Evolutionary conservation across 2,797 vertebrate genomes (phyloP).

Genomic region (Sebastes hopkinsi): DNA sequence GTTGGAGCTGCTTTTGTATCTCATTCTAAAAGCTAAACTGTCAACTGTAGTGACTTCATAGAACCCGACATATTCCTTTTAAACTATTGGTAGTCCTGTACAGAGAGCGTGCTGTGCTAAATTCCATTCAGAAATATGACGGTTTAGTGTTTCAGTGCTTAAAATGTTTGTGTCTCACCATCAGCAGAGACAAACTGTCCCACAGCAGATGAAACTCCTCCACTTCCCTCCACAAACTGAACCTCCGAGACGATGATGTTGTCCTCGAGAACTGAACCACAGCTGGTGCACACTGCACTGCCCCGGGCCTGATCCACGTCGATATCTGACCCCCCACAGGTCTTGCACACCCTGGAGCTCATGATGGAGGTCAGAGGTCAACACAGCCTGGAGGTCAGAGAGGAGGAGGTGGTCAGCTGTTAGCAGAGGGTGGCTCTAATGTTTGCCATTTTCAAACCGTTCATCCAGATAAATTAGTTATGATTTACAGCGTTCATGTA

Average conservation of each 20-base stretch:
- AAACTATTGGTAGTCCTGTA: background rate
- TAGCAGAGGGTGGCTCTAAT: background rate
- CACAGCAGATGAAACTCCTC: slow-evolving; percentile 92
- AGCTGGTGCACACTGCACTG: slow-evolving; percentile 93
- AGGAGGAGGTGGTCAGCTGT: background rate
- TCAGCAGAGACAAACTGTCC: slow-evolving; percentile 96
- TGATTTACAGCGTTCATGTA: background rate
- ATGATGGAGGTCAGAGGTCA: slow-evolving; percentile 68
- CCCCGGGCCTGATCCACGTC: slow-evolving; percentile 94
- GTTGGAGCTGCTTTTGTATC: background rate
- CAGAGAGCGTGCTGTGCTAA: background rate
- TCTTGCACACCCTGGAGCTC: slow-evolving; percentile 89
- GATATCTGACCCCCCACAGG: slow-evolving; percentile 91
- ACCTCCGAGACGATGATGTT: slow-evolving; percentile 98
- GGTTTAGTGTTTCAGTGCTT: no score
- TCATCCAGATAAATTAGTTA: background rate
- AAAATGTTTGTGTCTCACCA: slow-evolving; percentile 75
- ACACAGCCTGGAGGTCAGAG: background rate
- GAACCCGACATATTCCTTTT: background rate
- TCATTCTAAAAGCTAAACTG: background rate
- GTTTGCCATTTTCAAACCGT: background rate
- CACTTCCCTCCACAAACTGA: slow-evolving; percentile 95
- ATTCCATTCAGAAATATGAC: background rate
- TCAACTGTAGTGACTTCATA: no score
- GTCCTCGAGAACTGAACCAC: slow-evolving; percentile 96